Percentiles rank a stretch among this genome's conserved stretches.
These are phyloP conservation scores for Bombus breviceps DNA, from an alignment of 1,140 invertebrate genomes.

Conservation along the genomic window DNA sequence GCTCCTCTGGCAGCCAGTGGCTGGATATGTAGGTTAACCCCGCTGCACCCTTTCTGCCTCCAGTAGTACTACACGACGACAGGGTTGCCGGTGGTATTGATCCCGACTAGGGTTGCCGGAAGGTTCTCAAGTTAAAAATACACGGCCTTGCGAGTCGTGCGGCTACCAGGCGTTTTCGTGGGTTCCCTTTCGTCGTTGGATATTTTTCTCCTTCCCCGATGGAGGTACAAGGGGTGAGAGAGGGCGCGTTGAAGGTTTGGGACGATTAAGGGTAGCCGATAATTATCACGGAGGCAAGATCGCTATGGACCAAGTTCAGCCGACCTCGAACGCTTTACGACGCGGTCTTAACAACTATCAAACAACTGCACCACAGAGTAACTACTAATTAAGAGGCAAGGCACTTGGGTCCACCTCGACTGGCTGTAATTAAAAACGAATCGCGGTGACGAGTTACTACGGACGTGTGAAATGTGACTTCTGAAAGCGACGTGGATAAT, in stretches of 20 bases:
- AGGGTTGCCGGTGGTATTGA: conserved; percentile 76
- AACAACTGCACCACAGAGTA: conserved; percentile 17
- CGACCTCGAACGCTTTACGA: conserved; percentile 1
- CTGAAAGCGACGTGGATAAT: not conserved
- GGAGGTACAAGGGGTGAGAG: too few species aligned
- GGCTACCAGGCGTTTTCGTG: conserved; percentile 62
- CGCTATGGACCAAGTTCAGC: not conserved
- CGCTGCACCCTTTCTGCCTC: conserved; percentile 56
- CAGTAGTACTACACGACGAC: conserved; percentile 69
- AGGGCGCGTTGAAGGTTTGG: not conserved
- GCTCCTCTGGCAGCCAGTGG: conserved; percentile 33
- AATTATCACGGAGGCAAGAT: conserved; percentile 14
- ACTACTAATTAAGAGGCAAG: conserved; percentile 32
- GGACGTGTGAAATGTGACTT: not conserved
- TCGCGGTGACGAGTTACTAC: not conserved
- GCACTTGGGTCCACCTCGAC: not conserved
- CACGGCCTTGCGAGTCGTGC: conserved; percentile 73
- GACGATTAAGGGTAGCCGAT: conserved; percentile 25
- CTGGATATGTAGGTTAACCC: conserved; percentile 68
- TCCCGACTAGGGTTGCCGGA: conserved; percentile 74
- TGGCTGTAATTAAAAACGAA: conserved; percentile 23
- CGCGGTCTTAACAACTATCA: conserved; percentile 12
- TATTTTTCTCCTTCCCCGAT: not conserved
- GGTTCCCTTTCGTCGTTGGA: not conserved
- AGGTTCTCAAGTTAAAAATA: conserved; percentile 80